Evolutionary conservation across 1,140 invertebrate species (phyloP).

Genomic region (Tetraneura akinire): DNA sequence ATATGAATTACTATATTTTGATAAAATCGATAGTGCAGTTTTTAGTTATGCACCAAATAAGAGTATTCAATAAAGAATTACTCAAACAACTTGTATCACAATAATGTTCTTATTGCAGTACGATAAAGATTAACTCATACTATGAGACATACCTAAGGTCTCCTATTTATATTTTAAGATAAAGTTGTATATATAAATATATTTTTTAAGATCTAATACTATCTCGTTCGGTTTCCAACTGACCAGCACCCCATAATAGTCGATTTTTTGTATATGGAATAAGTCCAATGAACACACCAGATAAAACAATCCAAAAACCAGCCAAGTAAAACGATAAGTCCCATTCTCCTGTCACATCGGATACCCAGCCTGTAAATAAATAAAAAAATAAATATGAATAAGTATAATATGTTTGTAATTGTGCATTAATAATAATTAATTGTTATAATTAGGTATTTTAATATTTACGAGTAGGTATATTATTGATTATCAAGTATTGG

Average conservation of each 20-base stretch:
- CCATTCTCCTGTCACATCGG: slow-evolving; percentile 71
- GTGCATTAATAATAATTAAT: too few species aligned
- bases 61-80: not conserved
- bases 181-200: slow-evolving; percentile 24
- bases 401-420: too few species aligned
- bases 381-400: slow-evolving; percentile 26
- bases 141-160: slow-evolving; percentile 33
- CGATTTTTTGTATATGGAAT: slow-evolving; percentile 70
- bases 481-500: too few species aligned
- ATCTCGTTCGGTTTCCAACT: slow-evolving; percentile 59
- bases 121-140: not conserved
- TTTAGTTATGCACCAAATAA: not conserved
- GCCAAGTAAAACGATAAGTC: slow-evolving; percentile 75
- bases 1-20: not conserved
- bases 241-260: slow-evolving; percentile 66
- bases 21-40: not conserved
- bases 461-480: too few species aligned
- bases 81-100: not conserved
- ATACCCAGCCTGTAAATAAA: slow-evolving; percentile 65
- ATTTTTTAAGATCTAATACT: slow-evolving; percentile 43
- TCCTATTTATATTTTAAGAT: slow-evolving; percentile 27
- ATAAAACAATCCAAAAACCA: slow-evolving; percentile 73
- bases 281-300: slow-evolving; percentile 71
- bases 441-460: too few species aligned
- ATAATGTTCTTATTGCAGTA: not conserved